Evolutionary conservation across 2,113 vertebrate species (phyloP).

Genomic region (Corapipo altera): DNA sequence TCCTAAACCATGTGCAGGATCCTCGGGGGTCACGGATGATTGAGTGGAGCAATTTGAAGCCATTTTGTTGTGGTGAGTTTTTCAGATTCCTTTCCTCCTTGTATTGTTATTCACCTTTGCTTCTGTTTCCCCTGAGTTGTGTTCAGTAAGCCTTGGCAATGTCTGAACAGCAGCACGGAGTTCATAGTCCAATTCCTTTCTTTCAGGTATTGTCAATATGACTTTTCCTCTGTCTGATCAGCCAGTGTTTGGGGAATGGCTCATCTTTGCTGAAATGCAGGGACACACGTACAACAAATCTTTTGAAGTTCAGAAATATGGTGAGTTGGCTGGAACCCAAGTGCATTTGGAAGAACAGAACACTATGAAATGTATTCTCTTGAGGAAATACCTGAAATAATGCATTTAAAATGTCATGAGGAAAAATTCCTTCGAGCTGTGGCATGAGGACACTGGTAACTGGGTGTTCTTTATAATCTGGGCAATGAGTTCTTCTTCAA

Average conservation of each 20-base stretch:
- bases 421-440: neutral
- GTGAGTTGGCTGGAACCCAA: conserved; percentile 68
- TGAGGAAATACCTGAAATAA: neutral
- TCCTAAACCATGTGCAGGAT: conserved; percentile 73
- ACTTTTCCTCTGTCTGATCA: conserved; percentile 93
- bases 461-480: neutral
- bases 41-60: conserved; percentile 83
- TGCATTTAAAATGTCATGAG: neutral
- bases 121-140: neutral
- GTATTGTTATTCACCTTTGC: neutral
- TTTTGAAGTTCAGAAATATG: conserved; percentile 93
- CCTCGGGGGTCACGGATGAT: conserved; percentile 89
- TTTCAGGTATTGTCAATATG: conserved; percentile 85
- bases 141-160: neutral
- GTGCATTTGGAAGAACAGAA: neutral
- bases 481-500: neutral
- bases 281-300: conserved; percentile 89
- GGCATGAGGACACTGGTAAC: neutral
- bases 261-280: conserved; percentile 88
- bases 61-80: conserved; percentile 86
- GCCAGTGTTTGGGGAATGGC: conserved; percentile 90
- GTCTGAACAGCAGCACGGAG: neutral
- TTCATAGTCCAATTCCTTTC: neutral
- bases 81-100: neutral
- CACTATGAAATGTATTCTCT: neutral